A percentile compares a stretch with the other conserved stretches of the same genome.
Evolutionary conservation across 2,888 invertebrate species (phyloP).

Genomic region (Agonopterix arenella): DNA sequence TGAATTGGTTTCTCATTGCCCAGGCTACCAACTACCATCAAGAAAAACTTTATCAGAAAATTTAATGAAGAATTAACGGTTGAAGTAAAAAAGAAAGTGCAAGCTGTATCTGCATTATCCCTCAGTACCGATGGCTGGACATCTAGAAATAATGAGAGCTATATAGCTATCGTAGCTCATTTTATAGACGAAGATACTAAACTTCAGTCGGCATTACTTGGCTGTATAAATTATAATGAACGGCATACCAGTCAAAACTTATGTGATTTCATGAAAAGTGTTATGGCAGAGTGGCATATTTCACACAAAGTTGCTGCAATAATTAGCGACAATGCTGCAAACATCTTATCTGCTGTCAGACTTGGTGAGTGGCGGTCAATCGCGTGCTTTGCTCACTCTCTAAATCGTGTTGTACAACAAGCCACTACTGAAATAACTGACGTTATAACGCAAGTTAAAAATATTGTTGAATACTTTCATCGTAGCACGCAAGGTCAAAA

Average conservation of each 20-base stretch:
- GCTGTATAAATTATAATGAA: conserved; percentile 1
- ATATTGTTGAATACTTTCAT: conserved; percentile 13
- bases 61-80: conserved; percentile 1
- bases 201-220: background rate
- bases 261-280: background rate
- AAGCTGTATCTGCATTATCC: conserved; percentile 3
- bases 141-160: conserved; percentile 8
- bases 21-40: background rate
- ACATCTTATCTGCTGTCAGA: conserved; percentile 14
- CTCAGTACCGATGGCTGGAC: conserved; percentile 13
- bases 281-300: conserved; percentile 1
- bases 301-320: background rate
- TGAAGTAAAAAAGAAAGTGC: conserved; percentile 3
- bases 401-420: conserved; percentile 13
- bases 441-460: background rate
- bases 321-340: conserved; percentile 16
- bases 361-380: conserved; percentile 13
- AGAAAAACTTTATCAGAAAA: conserved; percentile 1
- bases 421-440: conserved; percentile 5
- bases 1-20: background rate
- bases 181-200: conserved; percentile 4
- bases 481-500: conserved; percentile 7
- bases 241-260: background rate
- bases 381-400: conserved; percentile 12
- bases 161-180: conserved; percentile 10